Conservation (phyloP, 2,888 invertebrate genomes). For the Gortyna flavago region DNA sequence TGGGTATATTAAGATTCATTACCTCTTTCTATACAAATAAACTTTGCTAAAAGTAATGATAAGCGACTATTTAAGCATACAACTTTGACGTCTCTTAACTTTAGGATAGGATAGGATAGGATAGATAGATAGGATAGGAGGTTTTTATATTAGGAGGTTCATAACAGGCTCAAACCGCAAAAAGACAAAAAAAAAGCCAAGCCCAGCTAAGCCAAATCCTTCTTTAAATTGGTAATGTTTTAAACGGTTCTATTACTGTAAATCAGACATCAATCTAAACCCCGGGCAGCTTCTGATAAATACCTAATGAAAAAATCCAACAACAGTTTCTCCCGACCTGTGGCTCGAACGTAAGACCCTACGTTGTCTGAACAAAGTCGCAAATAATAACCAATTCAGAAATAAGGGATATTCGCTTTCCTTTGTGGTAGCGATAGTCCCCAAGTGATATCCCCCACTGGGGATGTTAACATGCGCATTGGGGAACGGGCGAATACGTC, state of each 20-base stretch:
- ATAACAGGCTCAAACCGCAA: background rate
- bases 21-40: background rate
- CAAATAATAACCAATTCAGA: background rate
- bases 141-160: background rate
- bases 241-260: background rate
- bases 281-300: background rate
- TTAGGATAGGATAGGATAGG: no score
- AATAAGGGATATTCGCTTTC: slow-evolving; percentile 7
- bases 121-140: no score
- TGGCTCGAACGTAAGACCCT: background rate
- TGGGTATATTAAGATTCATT: background rate
- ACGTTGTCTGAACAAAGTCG: background rate
- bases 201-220: background rate
- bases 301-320: background rate
- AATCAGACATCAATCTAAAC: no score
- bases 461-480: slow-evolving; percentile 16
- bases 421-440: slow-evolving; percentile 19
- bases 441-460: slow-evolving; percentile 14
- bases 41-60: background rate
- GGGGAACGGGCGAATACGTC: background rate
- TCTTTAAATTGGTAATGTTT: background rate
- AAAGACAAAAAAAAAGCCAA: no score
- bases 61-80: background rate
- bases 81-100: background rate
- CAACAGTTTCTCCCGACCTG: background rate